Base-by-base conservation (phyloP, 2,797 vertebrate species). In the Balearica regulorum region DNA sequence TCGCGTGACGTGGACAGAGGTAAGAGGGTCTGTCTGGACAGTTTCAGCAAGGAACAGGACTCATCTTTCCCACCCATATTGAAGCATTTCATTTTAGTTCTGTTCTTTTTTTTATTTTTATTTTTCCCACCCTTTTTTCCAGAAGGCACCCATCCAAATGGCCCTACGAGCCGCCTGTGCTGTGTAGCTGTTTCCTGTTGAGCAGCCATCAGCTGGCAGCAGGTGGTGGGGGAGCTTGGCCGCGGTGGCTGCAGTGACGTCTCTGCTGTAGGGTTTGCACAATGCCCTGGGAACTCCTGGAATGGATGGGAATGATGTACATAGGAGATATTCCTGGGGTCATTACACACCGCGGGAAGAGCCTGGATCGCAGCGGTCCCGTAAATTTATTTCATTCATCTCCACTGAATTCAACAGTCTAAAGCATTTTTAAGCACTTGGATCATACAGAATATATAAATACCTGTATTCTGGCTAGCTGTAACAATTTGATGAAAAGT, bases 371-470 rank as follows among this genome's bases (percentile, higher is more conserved):
- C 72, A 82, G 77, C 0, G 0, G 48, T 65, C 90, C 66, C 89
- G 22, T 93, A 86, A 64, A 93, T 90, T 93, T 90, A 87, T 89
- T 87, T 83, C 87, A 85, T 96, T 96, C 90, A 90, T 93, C 83
- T 94, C 77, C 6, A 6, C 84, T 89, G 68, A 95, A 96, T 84
- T 93, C 95, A 94, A 87, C 90, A 95, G 90, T 93, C 8, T 3
- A 95, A 87, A 96, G 87, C 75, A 91, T 88, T 93, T 94, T 94
- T 95, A 96, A 71, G 68, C 73, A 29, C 77, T 95, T 95, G 87
- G 87, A 96, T 94, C 90, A 89, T 94, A 89, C 73, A 94, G 81
- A 83, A 91, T 93, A 76, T 90, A 87, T 93, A 96, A 97, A 95
- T 96, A 96, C 94, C 91, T 93, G 71, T 53, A 69, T 89, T 58